These are phyloP conservation scores for Apus apus DNA, from an alignment of 2,113 vertebrate species.

Conservation along the genomic window DNA sequence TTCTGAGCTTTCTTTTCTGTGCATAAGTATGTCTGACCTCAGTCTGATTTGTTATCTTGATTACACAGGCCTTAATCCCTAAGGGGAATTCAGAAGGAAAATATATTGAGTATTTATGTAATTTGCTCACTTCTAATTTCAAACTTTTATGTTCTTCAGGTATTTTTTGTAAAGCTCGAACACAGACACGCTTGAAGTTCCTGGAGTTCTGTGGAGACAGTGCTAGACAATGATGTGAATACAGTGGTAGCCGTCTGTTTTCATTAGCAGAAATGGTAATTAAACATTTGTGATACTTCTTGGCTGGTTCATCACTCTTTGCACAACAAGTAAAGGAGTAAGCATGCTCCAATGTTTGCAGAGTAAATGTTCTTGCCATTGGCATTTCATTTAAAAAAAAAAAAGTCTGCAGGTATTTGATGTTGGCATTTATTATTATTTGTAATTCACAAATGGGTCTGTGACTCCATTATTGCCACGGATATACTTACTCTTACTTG, in stretches of 20 bases:
- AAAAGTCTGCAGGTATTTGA: background rate
- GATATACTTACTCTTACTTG: background rate
- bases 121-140: background rate
- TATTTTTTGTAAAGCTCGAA: background rate
- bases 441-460: background rate
- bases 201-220: background rate
- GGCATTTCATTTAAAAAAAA: background rate
- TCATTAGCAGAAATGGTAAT: background rate
- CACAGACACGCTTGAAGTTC: background rate
- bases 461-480: background rate
- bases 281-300: background rate
- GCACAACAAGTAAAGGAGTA: background rate
- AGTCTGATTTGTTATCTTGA: background rate
- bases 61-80: background rate
- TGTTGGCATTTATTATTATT: background rate
- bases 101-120: background rate
- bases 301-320: background rate
- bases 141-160: background rate
- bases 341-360: background rate
- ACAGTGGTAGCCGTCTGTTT: background rate
- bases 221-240: background rate
- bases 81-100: background rate
- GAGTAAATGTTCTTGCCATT: background rate
- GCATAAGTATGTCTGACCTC: background rate
- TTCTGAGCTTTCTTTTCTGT: background rate